These are phyloP conservation scores for Sebastes taczanowskii DNA, from an alignment of 2,797 vertebrate species.

Conservation along the genomic window DNA sequence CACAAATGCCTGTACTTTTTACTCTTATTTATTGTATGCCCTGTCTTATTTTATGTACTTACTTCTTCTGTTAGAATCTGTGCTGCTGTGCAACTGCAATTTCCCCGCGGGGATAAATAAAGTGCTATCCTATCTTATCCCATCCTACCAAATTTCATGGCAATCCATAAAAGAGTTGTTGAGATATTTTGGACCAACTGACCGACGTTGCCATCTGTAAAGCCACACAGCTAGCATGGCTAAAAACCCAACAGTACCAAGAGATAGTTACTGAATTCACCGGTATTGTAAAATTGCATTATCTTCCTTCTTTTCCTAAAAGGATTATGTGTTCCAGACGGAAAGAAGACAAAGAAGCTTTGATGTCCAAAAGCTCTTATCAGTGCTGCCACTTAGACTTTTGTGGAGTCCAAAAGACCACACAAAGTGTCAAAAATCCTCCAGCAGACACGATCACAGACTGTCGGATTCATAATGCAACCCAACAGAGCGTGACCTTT, in stretches of 20 bases:
- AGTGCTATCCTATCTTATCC: no score
- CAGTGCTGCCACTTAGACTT: not conserved
- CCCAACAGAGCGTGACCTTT: not conserved
- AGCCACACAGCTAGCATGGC: not conserved
- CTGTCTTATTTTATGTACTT: no score
- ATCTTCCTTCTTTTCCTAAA: not conserved
- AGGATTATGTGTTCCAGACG: not conserved
- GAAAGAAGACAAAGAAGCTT: not conserved
- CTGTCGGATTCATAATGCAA: not conserved
- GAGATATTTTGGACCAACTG: not conserved
- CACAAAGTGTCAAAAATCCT: not conserved
- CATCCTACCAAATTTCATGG: not conserved
- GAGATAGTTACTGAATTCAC: not conserved
- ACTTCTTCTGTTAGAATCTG: no score
- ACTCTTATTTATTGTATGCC: no score
- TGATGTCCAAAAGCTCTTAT: not conserved
- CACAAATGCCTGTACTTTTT: no score
- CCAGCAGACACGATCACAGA: not conserved
- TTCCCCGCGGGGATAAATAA: no score
- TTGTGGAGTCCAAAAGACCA: not conserved
- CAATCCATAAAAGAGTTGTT: not conserved
- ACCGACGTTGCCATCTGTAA: not conserved
- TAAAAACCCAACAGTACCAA: not conserved
- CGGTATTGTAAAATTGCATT: not conserved
- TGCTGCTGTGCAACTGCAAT: no score